phyloP scores from a whole-genome alignment of 1,140 invertebrate species.

The Galleria mellonella region DNA sequence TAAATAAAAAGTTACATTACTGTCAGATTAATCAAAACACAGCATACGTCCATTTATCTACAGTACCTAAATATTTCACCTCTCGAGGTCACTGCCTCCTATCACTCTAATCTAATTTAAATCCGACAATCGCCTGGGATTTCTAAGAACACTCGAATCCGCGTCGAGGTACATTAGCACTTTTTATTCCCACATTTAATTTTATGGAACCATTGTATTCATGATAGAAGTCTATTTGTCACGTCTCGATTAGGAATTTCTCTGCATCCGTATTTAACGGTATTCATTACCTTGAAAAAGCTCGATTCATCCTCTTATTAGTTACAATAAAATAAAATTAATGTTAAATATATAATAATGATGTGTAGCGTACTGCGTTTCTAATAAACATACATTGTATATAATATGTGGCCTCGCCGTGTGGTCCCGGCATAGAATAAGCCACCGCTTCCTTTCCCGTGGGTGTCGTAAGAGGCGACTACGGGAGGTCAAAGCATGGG shows the following conservation, averaged over 20 bases:
- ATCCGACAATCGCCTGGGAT: not conserved
- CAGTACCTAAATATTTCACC: not conserved
- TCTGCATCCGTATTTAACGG: not conserved
- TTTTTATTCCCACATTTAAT: conserved; percentile 1
- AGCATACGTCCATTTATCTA: too few species aligned
- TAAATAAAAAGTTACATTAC: too few species aligned
- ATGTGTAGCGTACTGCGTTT: too few species aligned
- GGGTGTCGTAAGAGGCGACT: too few species aligned
- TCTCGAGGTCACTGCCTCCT: not conserved
- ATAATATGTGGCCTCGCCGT: too few species aligned
- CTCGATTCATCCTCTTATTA: not conserved
- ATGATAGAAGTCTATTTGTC: not conserved
- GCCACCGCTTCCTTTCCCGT: too few species aligned
- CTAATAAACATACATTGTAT: too few species aligned
- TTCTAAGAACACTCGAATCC: not conserved
- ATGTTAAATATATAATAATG: too few species aligned
- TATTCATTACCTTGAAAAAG: not conserved
- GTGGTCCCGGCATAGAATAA: too few species aligned
- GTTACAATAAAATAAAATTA: not conserved
- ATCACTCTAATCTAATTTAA: not conserved
- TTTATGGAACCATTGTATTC: not conserved
- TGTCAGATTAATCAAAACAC: too few species aligned
- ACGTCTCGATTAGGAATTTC: not conserved
- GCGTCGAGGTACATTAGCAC: not conserved
- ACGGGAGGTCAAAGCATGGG: too few species aligned